Evolutionary conservation across 2,113 vertebrate genomes (phyloP).

Genomic region (Rhegmatorhina hoffmannsi): DNA sequence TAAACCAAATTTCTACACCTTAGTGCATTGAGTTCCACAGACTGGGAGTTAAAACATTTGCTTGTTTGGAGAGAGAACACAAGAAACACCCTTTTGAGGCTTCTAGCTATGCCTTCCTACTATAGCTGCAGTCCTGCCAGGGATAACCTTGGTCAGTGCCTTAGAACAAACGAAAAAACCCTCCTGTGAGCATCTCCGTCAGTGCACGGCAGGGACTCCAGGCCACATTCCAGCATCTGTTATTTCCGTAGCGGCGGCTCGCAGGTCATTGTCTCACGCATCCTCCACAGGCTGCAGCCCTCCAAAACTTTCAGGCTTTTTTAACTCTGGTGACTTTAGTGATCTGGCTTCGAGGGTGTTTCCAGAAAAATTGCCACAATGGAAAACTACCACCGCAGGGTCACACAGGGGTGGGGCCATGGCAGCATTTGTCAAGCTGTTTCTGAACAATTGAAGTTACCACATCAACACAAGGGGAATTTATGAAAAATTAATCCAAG

Average conservation of each 20-base stretch:
- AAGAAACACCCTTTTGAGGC: background rate
- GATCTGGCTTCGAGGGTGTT: background rate
- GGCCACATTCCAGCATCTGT: background rate
- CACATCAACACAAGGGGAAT: background rate
- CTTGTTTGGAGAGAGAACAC: background rate
- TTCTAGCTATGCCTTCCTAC: background rate
- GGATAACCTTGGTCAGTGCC: background rate
- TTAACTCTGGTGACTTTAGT: background rate
- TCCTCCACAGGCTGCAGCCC: background rate
- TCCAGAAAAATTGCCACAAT: background rate
- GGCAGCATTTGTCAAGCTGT: background rate
- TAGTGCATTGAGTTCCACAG: background rate
- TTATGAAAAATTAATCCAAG: background rate
- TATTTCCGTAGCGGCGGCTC: background rate
- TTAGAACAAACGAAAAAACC: background rate
- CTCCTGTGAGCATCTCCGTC: background rate
- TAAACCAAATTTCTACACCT: background rate
- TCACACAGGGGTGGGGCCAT: background rate
- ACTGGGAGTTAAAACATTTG: background rate
- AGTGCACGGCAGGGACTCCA: background rate
- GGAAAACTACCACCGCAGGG: background rate
- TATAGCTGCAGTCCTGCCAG: background rate
- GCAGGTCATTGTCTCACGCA: background rate
- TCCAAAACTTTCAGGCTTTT: background rate
- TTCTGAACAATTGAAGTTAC: background rate